Evolutionary conservation across 2,797 vertebrate genomes (phyloP).

Genomic region (Momotus momota): DNA sequence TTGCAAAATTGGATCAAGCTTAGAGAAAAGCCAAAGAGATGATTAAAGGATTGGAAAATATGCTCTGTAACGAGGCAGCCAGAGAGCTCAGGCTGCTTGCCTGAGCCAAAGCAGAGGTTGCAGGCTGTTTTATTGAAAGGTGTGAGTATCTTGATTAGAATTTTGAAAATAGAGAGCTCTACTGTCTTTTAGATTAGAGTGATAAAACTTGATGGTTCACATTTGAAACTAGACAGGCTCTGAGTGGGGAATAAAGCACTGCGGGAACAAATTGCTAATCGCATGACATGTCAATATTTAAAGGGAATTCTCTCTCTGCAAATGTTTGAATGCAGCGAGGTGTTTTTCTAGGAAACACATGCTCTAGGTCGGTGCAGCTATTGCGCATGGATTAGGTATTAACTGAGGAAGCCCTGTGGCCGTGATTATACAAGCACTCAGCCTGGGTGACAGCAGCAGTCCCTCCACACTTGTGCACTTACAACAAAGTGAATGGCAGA

Average conservation of each 20-base stretch:
- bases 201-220: not conserved
- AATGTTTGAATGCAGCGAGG: not conserved
- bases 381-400: conserved; percentile 59
- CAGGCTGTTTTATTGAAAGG: not conserved
- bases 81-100: not conserved
- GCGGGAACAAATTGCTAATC: not conserved
- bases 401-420: conserved; percentile 45
- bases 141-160: not conserved
- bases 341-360: not conserved
- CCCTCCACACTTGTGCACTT: not conserved
- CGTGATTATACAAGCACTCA: not conserved
- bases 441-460: not conserved
- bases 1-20: conserved; percentile 25
- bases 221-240: not conserved
- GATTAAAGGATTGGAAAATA: conserved; percentile 24
- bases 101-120: not conserved
- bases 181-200: not conserved
- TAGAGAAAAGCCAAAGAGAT: conserved; percentile 27
- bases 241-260: not conserved
- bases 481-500: not conserved
- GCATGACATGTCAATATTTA: not conserved
- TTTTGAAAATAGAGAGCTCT: not conserved
- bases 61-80: not conserved
- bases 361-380: not conserved
- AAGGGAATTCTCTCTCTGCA: not conserved